phyloP scores from a whole-genome alignment of 2,888 invertebrate genomes.

The Schizotus pectinicornis region DNA sequence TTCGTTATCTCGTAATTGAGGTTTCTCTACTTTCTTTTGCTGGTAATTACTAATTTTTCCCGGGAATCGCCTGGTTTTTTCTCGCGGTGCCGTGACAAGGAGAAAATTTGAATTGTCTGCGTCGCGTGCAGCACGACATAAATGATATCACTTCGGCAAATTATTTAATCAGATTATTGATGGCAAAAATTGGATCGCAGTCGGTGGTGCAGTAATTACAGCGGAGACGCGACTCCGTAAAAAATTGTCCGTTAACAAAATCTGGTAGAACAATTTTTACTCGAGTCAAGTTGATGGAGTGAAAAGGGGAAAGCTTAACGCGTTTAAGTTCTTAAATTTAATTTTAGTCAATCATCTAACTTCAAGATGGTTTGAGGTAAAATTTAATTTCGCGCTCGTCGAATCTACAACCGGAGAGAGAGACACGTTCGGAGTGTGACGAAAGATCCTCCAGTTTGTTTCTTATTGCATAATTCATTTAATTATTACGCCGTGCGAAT shows the following conservation, averaged over 20 bases:
- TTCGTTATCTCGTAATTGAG: no score
- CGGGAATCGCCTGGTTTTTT: no score
- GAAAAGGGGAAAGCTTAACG: slow-evolving; percentile 58
- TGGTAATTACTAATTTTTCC: no score
- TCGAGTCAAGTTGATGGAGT: slow-evolving; percentile 55
- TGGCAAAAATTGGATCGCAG: slow-evolving; percentile 1
- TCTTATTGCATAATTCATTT: slow-evolving; percentile 56
- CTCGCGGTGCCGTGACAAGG: slow-evolving; percentile 2
- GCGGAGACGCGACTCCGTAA: slow-evolving; percentile 15
- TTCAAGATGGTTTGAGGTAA: slow-evolving; percentile 56
- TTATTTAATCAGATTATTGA: slow-evolving; percentile 17
- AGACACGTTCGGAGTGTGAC: slow-evolving; percentile 32
- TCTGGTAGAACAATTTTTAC: slow-evolving; percentile 52
- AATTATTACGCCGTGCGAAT: slow-evolving; percentile 50
- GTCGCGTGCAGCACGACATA: slow-evolving; percentile 17
- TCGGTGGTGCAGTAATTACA: neutral
- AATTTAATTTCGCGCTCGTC: slow-evolving; percentile 57
- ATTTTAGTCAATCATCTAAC: slow-evolving; percentile 60
- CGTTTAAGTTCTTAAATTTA: slow-evolving; percentile 60
- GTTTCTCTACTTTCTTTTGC: no score
- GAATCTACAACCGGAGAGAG: slow-evolving; percentile 43
- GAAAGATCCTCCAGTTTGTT: slow-evolving; percentile 45
- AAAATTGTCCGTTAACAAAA: slow-evolving; percentile 50
- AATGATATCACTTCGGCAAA: slow-evolving; percentile 4
- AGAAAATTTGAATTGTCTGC: slow-evolving; percentile 11